These are phyloP conservation scores for Peromyscus nudipes DNA, from an alignment of 2,797 vertebrate genomes.

Conservation along the genomic window DNA sequence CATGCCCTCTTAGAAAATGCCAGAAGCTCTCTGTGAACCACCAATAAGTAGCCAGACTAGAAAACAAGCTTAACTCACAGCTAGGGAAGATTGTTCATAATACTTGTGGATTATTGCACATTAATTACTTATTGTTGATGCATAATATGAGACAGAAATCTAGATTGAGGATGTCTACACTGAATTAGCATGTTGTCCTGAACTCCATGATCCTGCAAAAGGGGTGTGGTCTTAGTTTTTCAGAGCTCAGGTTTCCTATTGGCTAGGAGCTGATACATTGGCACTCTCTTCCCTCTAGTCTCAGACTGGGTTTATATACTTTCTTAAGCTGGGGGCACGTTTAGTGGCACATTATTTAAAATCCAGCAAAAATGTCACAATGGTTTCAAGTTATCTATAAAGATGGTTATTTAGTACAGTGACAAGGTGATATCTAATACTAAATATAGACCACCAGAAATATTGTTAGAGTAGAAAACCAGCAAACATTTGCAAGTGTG, in stretches of 20 bases:
- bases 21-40: not conserved
- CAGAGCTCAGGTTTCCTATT: not conserved
- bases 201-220: fast-evolving
- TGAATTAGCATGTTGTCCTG: not conserved
- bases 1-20: not conserved
- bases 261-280: not conserved
- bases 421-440: not conserved
- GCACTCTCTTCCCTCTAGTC: not conserved
- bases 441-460: not conserved
- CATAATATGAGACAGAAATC: not conserved
- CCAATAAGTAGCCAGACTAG: not conserved
- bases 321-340: not conserved
- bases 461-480: not conserved
- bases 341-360: not conserved
- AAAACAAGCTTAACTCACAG: not conserved
- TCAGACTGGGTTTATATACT: not conserved
- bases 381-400: not conserved
- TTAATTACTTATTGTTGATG: not conserved
- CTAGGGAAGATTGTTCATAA: not conserved
- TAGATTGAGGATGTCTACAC: not conserved
- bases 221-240: not conserved
- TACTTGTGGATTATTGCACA: not conserved
- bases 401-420: not conserved
- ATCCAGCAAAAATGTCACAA: not conserved
- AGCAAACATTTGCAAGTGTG: not conserved